Evolutionary conservation across 2,797 vertebrate genomes (phyloP), one percentile per base, ranked within the genome.

Genomic region (Varecia variegata): DNA sequence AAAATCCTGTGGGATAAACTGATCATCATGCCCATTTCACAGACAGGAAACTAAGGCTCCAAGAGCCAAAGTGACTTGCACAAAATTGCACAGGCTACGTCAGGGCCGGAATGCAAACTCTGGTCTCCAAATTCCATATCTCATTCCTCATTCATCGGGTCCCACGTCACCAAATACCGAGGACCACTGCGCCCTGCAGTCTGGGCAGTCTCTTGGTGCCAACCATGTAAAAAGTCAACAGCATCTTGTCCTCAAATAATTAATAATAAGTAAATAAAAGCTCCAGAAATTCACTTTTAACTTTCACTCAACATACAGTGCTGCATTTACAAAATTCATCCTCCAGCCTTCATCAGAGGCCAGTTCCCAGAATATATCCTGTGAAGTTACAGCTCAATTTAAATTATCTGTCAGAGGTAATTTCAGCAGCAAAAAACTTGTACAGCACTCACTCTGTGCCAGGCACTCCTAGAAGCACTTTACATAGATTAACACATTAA

Each of bases 1-100:
- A 67, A 52, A 94, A 60, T 30, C 62, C 83, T 32, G 1, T 12
- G 11, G 21, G 32, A 67, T 35, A 21, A 35, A 67, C 5, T 32
- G 3, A 40, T 12, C 60, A 5, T 20, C 8, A 45, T 23, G 45
- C n/a, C 93, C 94, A 43, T 83, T 70, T 88, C 68, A 77, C 5
- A 68, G 93, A 43, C 62, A 89, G 81, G 32, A 93, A 68, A 23
- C 14, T 0, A 17, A 92, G 58, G 20, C 67, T 68, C 15, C 30
- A 2, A 8, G 0, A 43, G 54, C 4, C 23, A 40, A 14, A 52
- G 30, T 38, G 43, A 56, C 54, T 10, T 52, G 7, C 1, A 6
- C 20, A 43, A 43, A 90, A 35, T 1, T 13, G 20, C 20, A 38
- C 30, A 74, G 56, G 58, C 4, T 15, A 6, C 47, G 3, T 38